These are phyloP conservation scores for Podabrus alpinus DNA, from an alignment of 2,888 invertebrate species.

Conservation along the genomic window DNA sequence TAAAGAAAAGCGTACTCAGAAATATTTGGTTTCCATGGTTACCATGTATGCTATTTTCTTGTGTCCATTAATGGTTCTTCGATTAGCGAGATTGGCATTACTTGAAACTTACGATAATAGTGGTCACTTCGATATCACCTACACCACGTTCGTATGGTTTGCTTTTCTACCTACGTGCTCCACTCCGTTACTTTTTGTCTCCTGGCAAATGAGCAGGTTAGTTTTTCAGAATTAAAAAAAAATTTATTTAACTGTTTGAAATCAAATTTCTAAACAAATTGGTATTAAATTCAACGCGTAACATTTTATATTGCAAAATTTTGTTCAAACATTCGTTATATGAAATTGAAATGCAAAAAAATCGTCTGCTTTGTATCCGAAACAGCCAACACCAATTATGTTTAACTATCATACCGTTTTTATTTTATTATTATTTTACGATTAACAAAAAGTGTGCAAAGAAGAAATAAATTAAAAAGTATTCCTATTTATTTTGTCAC, in stretches of 20 bases:
- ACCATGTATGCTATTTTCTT: slow-evolving; percentile 68
- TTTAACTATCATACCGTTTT: not conserved
- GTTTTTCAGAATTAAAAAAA: too few species aligned
- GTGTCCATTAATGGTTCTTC: slow-evolving; percentile 67
- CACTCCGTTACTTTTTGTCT: slow-evolving; percentile 67
- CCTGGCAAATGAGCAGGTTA: slow-evolving; percentile 68
- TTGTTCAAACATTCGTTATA: not conserved
- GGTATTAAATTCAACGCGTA: not conserved
- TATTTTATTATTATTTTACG: not conserved
- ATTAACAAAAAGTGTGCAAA: not conserved
- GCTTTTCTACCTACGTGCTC: slow-evolving; percentile 70
- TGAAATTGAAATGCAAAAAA: not conserved
- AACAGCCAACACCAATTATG: not conserved
- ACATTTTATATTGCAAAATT: too few species aligned
- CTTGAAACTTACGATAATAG: slow-evolving; percentile 72
- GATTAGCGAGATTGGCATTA: slow-evolving; percentile 65
- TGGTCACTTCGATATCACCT: slow-evolving; percentile 69
- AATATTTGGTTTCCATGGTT: slow-evolving; percentile 69
- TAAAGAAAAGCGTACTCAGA: slow-evolving; percentile 69
- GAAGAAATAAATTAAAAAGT: not conserved
- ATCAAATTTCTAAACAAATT: not conserved
- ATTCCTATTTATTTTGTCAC: too few species aligned
- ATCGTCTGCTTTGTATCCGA: not conserved
- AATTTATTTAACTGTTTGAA: not conserved
- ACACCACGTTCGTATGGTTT: slow-evolving; percentile 70